Evolutionary conservation across 1,140 invertebrate species (phyloP).

Genomic region (Myzus persicae): DNA sequence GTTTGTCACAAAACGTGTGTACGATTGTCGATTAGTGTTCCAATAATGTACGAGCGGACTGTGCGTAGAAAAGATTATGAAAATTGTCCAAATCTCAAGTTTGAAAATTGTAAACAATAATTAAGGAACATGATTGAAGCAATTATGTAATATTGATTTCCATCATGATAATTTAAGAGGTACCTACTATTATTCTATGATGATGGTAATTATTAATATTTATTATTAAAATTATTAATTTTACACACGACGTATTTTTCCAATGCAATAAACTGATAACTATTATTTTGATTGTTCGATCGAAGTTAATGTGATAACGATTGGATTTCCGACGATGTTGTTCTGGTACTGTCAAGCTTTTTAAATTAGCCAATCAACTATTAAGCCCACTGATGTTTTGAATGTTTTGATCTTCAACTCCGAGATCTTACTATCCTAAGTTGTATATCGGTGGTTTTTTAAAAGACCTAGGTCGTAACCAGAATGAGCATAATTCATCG

Average conservation of each 20-base stretch:
- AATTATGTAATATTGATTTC: no score
- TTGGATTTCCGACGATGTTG: background rate
- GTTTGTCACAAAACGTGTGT: background rate
- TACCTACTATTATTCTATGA: no score
- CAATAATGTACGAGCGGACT: background rate
- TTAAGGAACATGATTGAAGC: background rate
- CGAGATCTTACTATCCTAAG: no score
- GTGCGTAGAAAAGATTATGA: background rate
- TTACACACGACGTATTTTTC: background rate
- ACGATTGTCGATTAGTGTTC: background rate
- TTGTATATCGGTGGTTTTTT: no score
- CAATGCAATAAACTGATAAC: background rate
- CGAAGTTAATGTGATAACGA: background rate
- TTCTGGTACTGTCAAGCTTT: background rate
- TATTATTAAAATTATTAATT: background rate
- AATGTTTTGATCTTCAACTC: no score
- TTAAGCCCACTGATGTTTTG: no score
- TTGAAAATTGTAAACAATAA: background rate
- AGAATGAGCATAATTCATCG: no score
- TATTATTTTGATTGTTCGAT: background rate
- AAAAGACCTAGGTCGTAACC: no score
- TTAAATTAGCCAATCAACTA: no score
- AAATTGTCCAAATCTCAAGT: no score
- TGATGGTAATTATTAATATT: no score
- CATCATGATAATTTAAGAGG: no score